These are phyloP conservation scores for Arenaria interpres DNA, from an alignment of 2,113 vertebrate genomes.

Conservation along the genomic window DNA sequence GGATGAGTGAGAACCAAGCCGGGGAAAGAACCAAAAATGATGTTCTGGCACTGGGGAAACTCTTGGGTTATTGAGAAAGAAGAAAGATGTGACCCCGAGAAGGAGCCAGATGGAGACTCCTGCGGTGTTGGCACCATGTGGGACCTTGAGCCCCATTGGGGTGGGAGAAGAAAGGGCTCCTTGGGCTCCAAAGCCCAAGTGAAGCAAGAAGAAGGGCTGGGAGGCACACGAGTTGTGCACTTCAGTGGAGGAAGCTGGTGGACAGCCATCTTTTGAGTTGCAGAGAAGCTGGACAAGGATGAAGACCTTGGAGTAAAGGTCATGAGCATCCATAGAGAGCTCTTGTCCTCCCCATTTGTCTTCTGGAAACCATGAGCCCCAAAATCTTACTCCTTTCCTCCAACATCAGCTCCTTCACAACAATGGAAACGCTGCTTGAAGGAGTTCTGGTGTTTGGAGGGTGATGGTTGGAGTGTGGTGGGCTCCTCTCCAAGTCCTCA, in stretches of 20 bases:
- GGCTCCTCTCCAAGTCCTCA: not conserved
- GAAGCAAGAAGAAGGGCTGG: not conserved
- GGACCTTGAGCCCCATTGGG: not conserved
- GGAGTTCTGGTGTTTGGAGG: not conserved
- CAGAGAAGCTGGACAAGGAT: not conserved
- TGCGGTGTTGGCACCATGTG: rapidly evolving
- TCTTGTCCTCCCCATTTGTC: not conserved
- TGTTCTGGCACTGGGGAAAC: not conserved
- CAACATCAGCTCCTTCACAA: not conserved
- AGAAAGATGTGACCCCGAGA: not conserved
- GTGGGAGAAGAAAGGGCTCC: not conserved
- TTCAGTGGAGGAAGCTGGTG: rapidly evolving
- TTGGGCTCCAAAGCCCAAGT: not conserved
- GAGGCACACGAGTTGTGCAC: rapidly evolving
- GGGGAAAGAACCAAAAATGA: not conserved
- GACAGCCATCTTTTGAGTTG: rapidly evolving
- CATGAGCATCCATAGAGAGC: rapidly evolving
- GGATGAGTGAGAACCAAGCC: rapidly evolving
- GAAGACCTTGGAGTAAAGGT: not conserved
- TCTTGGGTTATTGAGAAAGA: not conserved
- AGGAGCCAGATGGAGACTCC: not conserved
- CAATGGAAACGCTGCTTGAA: rapidly evolving
- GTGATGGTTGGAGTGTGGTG: not conserved
- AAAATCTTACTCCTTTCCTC: not conserved
- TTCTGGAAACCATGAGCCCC: not conserved